Conservation (phyloP, 2,113 vertebrate genomes). For the Nansenia antarctica region DNA sequence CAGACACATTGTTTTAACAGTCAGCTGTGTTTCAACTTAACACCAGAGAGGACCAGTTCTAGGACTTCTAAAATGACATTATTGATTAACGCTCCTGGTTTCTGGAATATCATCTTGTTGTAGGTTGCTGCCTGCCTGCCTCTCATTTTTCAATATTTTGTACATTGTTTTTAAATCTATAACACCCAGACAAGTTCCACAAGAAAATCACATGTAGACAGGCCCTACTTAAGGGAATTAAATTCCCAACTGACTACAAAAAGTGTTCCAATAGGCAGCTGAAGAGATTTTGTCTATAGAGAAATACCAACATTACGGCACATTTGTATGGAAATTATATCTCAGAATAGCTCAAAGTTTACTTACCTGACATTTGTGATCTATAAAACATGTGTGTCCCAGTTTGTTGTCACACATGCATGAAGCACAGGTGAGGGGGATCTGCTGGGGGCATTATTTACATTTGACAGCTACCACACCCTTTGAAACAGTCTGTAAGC, state of each 20-base stretch:
- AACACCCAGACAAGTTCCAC: conserved; percentile 78
- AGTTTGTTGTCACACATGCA: conserved; percentile 78
- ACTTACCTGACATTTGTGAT: conserved; percentile 82
- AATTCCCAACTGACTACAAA: conserved; percentile 68
- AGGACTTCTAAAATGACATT: conserved; percentile 63
- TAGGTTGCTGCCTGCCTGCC: conserved; percentile 66
- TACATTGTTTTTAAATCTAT: conserved; percentile 62
- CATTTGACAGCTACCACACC: conserved; percentile 79
- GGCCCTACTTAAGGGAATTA: conserved; percentile 68
- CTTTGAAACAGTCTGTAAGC: conserved; percentile 83
- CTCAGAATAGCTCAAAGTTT: conserved; percentile 72
- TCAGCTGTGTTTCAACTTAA: conserved; percentile 73
- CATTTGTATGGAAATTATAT: conserved; percentile 77
- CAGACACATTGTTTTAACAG: conserved; percentile 75
- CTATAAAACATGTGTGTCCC: conserved; percentile 79
- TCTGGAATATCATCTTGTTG: conserved; percentile 60
- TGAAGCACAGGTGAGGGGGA: conserved; percentile 77
- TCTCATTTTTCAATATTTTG: conserved; percentile 52
- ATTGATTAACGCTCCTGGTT: conserved; percentile 65
- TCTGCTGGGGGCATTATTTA: conserved; percentile 74
- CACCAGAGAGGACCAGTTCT: conserved; percentile 69
- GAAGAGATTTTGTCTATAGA: conserved; percentile 58
- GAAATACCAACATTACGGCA: conserved; percentile 78
- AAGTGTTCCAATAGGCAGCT: conserved; percentile 75
- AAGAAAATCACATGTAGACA: conserved; percentile 79